phyloP scores from a whole-genome alignment of 2,113 vertebrate species.

The Bucco capensis region DNA sequence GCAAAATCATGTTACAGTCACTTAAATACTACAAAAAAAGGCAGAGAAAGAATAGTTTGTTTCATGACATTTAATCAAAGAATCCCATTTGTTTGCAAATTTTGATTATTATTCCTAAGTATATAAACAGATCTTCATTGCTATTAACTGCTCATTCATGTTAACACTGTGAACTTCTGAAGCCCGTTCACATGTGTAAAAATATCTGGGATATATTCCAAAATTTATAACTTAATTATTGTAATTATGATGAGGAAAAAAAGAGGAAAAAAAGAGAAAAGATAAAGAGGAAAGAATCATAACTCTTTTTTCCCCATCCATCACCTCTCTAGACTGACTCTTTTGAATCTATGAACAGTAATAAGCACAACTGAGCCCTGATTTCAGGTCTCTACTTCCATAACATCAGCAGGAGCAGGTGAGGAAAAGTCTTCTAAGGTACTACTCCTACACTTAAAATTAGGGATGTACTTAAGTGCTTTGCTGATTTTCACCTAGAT shows the following conservation, averaged over 20 bases:
- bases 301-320: fast-evolving
- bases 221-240: conserved; percentile 17
- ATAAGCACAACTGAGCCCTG: not conserved
- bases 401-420: not conserved
- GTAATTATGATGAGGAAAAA: not conserved
- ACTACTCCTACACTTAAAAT: not conserved
- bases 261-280: not conserved
- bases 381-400: not conserved
- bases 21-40: not conserved
- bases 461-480: not conserved
- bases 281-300: not conserved
- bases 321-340: not conserved
- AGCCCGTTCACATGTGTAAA: not conserved
- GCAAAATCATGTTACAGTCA: not conserved
- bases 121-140: not conserved
- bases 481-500: conserved; percentile 18
- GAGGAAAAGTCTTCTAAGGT: not conserved
- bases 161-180: not conserved
- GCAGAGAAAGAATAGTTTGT: not conserved
- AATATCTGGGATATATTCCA: conserved; percentile 2
- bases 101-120: not conserved
- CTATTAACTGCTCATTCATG: not conserved
- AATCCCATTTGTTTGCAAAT: not conserved
- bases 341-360: not conserved
- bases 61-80: not conserved